These are phyloP conservation scores for Octodonta nipae DNA, from an alignment of 2,888 invertebrate genomes.

Conservation along the genomic window DNA sequence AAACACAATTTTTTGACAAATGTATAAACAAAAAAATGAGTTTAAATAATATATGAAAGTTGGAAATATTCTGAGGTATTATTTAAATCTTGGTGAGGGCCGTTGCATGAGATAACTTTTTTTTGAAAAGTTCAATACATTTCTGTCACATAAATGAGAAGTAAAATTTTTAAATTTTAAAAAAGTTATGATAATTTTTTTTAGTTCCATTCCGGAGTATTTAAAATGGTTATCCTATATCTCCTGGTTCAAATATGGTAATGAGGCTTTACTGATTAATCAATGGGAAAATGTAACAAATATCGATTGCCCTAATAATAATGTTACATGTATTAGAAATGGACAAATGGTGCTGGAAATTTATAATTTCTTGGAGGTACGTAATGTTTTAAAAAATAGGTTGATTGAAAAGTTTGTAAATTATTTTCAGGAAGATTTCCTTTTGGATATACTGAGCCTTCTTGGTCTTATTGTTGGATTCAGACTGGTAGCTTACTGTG, in stretches of 20 bases:
- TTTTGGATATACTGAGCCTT: conserved; percentile 58
- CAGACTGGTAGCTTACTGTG: conserved; percentile 61
- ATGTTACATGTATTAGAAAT: conserved; percentile 63
- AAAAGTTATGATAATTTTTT: no score
- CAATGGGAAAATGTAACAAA: conserved; percentile 72
- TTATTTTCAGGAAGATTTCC: conserved; percentile 49
- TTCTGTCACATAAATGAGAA: no score
- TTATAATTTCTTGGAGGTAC: conserved; percentile 60
- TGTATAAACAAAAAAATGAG: no score
- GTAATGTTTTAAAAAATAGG: not conserved
- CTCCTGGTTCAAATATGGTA: conserved; percentile 87
- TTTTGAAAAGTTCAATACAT: no score
- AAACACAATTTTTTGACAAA: no score
- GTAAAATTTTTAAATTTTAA: no score
- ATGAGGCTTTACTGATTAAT: conserved; percentile 76
- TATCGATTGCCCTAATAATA: conserved; percentile 57
- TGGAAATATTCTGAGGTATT: no score
- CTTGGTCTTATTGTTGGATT: conserved; percentile 58
- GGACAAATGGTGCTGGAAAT: conserved; percentile 68
- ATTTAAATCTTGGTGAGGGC: no score
- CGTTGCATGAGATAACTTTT: no score
- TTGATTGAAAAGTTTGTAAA: not conserved
- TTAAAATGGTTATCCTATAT: conserved; percentile 76
- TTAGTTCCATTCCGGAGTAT: conserved; percentile 69
- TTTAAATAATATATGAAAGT: no score